Evolutionary conservation across 2,113 vertebrate species (phyloP), one percentile per base, ranked within the genome.

Genomic region (Todiramphus chloris): DNA sequence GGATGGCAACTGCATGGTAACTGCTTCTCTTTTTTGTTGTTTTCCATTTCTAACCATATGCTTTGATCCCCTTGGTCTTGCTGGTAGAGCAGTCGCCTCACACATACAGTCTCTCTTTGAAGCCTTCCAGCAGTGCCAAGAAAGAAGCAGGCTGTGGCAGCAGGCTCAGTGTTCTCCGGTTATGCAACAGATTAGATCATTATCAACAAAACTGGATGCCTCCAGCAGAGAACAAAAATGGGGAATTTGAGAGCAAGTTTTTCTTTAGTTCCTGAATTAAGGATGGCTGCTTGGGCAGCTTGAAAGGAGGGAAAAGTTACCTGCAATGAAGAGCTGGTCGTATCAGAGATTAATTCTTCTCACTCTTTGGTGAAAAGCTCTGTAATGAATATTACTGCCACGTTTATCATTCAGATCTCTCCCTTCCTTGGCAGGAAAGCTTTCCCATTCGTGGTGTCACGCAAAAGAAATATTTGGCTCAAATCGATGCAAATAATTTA

Each of bases 141-240:
- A 92, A 94, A 92, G 92, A 90, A 89, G 90, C 83, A 90, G 95
- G 69, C 89, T 84, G 94, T 78, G 89, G 92, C 96, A 96, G 90
- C 80, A 87, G 86, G 96, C 86, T 90, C 94, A 41, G 53, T 76
- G 23, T 64, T 96, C 81, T 69, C 77, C 3, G 5, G 89, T 97
- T 96, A 96, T 94, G 94, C 92, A 97, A 97, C 90, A 92, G 89
- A 95, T 96, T 94, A 95, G 89, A 95, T 97, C 92, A 97, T 89
- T 94, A 96, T 92, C 94, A 95, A 93, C 83, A 92, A 75, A 91
- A 94, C 80, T 94, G 83, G 83, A 92, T 87, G 96, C 91, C 86
- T 96, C 94, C 96, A 93, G 94, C 75, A 84, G 95, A 66, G 86
- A 91, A 44, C 8, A 94, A 66, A 89, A 93, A 87, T 15, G 15